A percentile compares a stretch with the other conserved stretches of the same genome.
Evolutionary conservation across 2,113 vertebrate species (phyloP).

Genomic region (Hiodon tergisus): DNA sequence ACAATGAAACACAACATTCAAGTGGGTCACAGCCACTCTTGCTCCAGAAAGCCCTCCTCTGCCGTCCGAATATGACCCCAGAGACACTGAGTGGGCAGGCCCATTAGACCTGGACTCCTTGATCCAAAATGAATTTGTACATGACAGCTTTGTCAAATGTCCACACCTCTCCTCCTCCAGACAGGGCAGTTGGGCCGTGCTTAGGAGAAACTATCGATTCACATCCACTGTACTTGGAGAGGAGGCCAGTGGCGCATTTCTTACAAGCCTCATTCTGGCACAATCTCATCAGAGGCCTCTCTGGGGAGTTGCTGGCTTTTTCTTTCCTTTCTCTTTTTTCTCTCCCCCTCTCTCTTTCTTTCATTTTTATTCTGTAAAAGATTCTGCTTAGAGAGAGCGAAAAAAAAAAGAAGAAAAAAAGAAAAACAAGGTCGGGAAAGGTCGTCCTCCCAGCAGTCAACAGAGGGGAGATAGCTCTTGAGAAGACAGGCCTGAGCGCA

Average conservation of each 20-base stretch:
- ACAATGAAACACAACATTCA: background rate
- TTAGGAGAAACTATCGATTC: slow-evolving; percentile 56
- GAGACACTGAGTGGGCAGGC: slow-evolving; percentile 48
- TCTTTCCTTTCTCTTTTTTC: slow-evolving; percentile 11
- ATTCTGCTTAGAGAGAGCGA: slow-evolving; percentile 15
- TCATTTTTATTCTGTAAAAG: slow-evolving; percentile 57
- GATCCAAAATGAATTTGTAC: slow-evolving; percentile 58
- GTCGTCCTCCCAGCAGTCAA: slow-evolving; percentile 57
- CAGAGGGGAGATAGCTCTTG: slow-evolving; percentile 52
- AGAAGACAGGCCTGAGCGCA: slow-evolving; percentile 54
- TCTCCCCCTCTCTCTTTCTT: slow-evolving; percentile 11
- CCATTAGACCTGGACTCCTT: slow-evolving; percentile 45
- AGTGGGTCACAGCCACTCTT: background rate
- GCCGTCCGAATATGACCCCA: slow-evolving; percentile 36
- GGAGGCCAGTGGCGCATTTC: slow-evolving; percentile 49
- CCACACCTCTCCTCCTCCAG: slow-evolving; percentile 29
- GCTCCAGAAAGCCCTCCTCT: slow-evolving; percentile 1
- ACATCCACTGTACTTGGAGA: slow-evolving; percentile 55
- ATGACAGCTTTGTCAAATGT: slow-evolving; percentile 55
- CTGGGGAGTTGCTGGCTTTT: slow-evolving; percentile 42
- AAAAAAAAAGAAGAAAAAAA: slow-evolving; percentile 24
- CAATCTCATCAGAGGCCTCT: slow-evolving; percentile 54
- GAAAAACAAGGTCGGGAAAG: slow-evolving; percentile 57
- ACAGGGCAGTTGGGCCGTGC: slow-evolving; percentile 9
- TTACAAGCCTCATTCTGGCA: slow-evolving; percentile 57